Evolutionary conservation across 1,140 invertebrate species (phyloP), one percentile per base, ranked within the genome.

Genomic region (Rhyacophila brunnea): DNA sequence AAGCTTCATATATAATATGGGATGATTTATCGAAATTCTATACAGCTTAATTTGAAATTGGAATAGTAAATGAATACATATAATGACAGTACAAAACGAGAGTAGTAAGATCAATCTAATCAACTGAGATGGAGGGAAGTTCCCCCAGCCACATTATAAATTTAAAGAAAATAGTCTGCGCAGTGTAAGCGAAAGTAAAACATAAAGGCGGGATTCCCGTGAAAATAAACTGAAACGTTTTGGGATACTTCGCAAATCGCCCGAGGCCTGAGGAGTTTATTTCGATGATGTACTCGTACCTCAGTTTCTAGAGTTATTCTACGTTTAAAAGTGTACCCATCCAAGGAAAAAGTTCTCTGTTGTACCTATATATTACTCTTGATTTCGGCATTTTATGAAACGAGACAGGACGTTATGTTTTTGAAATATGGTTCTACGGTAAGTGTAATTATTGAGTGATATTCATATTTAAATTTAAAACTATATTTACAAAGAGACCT

Each of bases 91-190:
- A 28, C 23, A 28, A 28, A 28, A 28, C 3, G 23, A 28, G 23
- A 28, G 23, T 28, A 6, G 48, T 35, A 43, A 58, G 38, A 44
- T 58, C 20, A 43, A 36, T 19, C 34, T 43, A 62, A 62, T 62
- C 52, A 57, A 49, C 19, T 32, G 15, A 10, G 38, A 51, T 45
- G 18, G 32, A 50, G 48, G 17, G 35, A 14, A 57, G 60, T 43
- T 45, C 49, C 54, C 14, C 44, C 20, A 54, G 17, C 35, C 13
- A 44, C 42, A 49, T 43, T 36, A 38, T 58, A 58, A 58, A 58
- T 62, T 53, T 58, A 62, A 48, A 62, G 54, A 55, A 61, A 55
- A 59, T 59, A 59, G 57, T 59, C 48, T 47, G 23, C 36, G 56
- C 43, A 58, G 48, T 49, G 20, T 58, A 28, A 28, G 23, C 23